Base-by-base conservation (phyloP, 2,888 invertebrate genomes). In the Lasioglossum calceatum region DNA sequence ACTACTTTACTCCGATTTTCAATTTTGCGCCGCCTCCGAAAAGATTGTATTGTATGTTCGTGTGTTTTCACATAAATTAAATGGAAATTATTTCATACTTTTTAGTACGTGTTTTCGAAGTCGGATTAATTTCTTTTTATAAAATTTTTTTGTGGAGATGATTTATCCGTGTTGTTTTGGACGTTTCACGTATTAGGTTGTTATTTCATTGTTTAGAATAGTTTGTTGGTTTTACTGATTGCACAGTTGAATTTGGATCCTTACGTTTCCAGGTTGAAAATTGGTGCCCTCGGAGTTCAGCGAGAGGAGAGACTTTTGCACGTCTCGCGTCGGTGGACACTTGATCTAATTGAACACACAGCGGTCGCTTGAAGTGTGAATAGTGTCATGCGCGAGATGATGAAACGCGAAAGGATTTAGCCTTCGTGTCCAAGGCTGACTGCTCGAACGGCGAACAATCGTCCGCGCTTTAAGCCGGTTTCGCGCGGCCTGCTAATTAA, bases 361-460 rank as follows among this genome's bases (percentile, higher is more conserved):
- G 70, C 76, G 64, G 80, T 82, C 79, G 78, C 81, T 67, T 73
- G 12, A 84, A 84, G 90, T 81, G 88, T 67, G 79, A 90, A 82
- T 82, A 90, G 88, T 89, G 92, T 92, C 92, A 86, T 89, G 87
- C 86, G 86, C 79, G 84, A 86, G 84, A 92, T 93, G 93, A 93
- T 92, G 94, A 94, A 93, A 93, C 93, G 91, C 93, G 94, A 94
- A 94, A 94, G 94, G 93, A 93, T 93, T 93, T 92, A 92, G 93
- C 93, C 93, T 94, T 94, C 93, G 92, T 88, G 87, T 83, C 87
- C 93, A 94, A 94, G 94, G 94, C 92, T 93, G 92, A 91, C 92
- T 86, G 87, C 89, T 91, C 86, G 86, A 87, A 81, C 88, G 87
- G 83, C 79, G 85, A 89, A 91, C 88, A 81, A 91, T 90, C 84